phyloP scores from a whole-genome alignment of 2,113 vertebrate species.

The Hiodon alosoides region DNA sequence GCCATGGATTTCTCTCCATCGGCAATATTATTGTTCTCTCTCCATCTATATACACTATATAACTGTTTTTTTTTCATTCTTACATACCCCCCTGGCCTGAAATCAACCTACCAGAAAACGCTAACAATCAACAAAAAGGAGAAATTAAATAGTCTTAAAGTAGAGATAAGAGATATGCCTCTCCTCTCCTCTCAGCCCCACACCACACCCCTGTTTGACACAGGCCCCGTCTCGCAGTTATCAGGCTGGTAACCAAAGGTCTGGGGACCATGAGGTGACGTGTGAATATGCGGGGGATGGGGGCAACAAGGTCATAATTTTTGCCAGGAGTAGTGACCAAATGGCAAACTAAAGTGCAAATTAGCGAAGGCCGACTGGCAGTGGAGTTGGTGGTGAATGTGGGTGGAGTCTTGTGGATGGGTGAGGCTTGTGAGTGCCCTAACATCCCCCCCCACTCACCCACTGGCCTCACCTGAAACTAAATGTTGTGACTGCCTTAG shows the following conservation, averaged over 20 bases:
- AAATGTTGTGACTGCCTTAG: neutral
- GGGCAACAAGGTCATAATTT: conserved; percentile 46
- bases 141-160: too few relatives aligned
- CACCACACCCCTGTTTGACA: too few relatives aligned
- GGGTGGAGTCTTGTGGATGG: neutral
- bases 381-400: neutral
- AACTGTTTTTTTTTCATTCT: too few relatives aligned
- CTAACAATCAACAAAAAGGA: too few relatives aligned
- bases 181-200: too few relatives aligned
- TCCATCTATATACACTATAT: conserved; percentile 38
- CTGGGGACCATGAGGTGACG: conserved; percentile 49
- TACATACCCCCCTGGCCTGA: neutral
- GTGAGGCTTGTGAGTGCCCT: too few relatives aligned
- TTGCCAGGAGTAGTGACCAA: conserved; percentile 55
- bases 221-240: too few relatives aligned
- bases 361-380: conserved; percentile 7
- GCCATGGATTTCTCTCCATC: conserved; percentile 55
- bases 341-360: conserved; percentile 60
- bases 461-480: neutral
- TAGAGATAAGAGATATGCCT: too few relatives aligned
- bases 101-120: too few relatives aligned
- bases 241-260: neutral
- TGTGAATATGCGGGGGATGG: conserved; percentile 56
- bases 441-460: too few relatives aligned
- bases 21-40: conserved; percentile 51